These are phyloP conservation scores for Ephialtes manifestator DNA, from an alignment of 2,888 invertebrate genomes.

Conservation along the genomic window DNA sequence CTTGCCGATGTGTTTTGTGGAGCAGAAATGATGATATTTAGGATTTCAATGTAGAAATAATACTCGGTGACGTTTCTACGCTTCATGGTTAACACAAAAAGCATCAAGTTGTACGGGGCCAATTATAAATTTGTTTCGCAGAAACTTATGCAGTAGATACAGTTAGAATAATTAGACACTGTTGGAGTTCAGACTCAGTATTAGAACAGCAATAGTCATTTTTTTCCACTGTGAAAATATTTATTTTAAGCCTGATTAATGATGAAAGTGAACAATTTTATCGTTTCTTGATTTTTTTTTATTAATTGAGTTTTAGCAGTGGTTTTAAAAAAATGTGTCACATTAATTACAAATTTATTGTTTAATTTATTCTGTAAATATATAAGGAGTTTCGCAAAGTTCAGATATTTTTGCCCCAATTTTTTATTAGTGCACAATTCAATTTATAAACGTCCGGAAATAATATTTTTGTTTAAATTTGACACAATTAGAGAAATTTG, in stretches of 20 bases:
- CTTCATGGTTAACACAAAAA: neutral
- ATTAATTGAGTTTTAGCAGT: too few species aligned
- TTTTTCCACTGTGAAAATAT: neutral
- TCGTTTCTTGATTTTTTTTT: too few species aligned
- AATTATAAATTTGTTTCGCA: constrained; percentile 43
- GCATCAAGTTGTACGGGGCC: constrained; percentile 21
- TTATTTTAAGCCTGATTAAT: neutral
- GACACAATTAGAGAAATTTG: neutral
- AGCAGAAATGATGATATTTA: too few species aligned
- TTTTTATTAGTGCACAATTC: neutral
- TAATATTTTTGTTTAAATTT: neutral
- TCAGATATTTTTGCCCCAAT: too few species aligned
- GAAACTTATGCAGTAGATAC: constrained; percentile 22
- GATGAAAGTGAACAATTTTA: too few species aligned
- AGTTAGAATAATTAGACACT: constrained; percentile 14
- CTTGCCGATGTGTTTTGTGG: too few species aligned
- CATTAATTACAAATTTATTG: too few species aligned
- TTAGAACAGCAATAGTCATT: too few species aligned
- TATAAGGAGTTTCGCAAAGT: too few species aligned
- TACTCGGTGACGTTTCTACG: neutral
- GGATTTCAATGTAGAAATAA: too few species aligned
- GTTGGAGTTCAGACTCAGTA: constrained; percentile 40
- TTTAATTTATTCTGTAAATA: neutral
- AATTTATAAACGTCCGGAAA: neutral
- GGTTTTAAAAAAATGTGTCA: too few species aligned